phyloP scores from a whole-genome alignment of 2,888 invertebrate genomes.

The Onchidella celtica region DNA sequence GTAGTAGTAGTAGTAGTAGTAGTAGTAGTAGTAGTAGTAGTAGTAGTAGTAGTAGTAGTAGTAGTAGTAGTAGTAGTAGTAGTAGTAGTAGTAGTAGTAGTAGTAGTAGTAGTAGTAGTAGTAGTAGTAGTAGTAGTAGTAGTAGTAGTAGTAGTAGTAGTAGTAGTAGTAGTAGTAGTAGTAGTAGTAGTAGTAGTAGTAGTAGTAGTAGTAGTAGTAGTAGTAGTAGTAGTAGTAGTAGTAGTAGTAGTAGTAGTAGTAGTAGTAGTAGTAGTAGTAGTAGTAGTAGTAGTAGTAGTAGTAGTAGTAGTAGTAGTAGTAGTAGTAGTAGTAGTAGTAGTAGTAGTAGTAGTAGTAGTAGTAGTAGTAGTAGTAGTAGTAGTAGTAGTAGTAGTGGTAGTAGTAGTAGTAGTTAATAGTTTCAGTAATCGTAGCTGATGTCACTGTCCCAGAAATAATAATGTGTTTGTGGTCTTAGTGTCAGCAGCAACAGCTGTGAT shows the following conservation, averaged over 20 bases:
- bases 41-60: conserved; percentile 30
- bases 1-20: no score
- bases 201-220: conserved; percentile 25
- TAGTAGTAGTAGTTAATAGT: conserved; percentile 21
- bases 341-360: conserved; percentile 15
- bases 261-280: conserved; percentile 28
- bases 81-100: conserved; percentile 28
- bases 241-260: conserved; percentile 28
- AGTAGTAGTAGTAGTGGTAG: conserved; percentile 18
- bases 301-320: conserved; percentile 30
- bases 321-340: conserved; percentile 17
- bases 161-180: neutral
- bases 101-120: conserved; percentile 25
- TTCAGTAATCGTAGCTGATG: neutral
- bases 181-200: neutral
- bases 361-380: conserved; percentile 33
- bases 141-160: neutral
- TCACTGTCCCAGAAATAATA: no score
- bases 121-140: neutral
- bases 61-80: conserved; percentile 26
- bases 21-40: conserved; percentile 22
- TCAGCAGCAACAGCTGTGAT: no score
- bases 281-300: conserved; percentile 22
- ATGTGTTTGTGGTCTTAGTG: no score
- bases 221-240: conserved; percentile 24